These are phyloP conservation scores for Uloborus plumipes DNA, from an alignment of 2,888 invertebrate genomes.

Conservation along the genomic window DNA sequence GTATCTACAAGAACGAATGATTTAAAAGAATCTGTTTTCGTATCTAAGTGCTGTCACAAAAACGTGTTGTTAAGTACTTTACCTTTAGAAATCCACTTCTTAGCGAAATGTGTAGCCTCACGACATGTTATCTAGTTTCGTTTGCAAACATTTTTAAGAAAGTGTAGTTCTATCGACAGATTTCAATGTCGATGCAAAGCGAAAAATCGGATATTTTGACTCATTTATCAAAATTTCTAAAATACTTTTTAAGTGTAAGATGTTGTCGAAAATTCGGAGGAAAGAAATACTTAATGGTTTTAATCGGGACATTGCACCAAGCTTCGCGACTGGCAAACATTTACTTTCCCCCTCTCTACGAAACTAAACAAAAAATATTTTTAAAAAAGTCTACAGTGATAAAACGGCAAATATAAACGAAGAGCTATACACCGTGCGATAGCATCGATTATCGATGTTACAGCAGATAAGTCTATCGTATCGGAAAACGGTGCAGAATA, in stretches of 20 bases:
- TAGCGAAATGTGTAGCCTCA: not conserved
- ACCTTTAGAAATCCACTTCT: constrained; percentile 4
- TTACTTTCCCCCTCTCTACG: constrained; percentile 19
- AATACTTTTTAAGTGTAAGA: constrained; percentile 48
- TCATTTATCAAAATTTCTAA: constrained; percentile 56
- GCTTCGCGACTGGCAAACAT: constrained; percentile 38
- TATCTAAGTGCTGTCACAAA: constrained; percentile 20
- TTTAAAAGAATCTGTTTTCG: not conserved
- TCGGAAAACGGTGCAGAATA: constrained; percentile 59
- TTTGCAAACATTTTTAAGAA: too few species aligned
- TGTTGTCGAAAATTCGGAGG: constrained; percentile 30
- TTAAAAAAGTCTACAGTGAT: constrained; percentile 28
- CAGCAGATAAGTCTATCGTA: constrained; percentile 62
- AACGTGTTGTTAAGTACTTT: constrained; percentile 8
- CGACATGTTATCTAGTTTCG: too few species aligned
- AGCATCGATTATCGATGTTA: constrained; percentile 56
- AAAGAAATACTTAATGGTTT: constrained; percentile 58
- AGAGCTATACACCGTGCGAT: constrained; percentile 43
- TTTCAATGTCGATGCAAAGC: constrained; percentile 14
- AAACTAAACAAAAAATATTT: not conserved
- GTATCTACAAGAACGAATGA: too few species aligned
- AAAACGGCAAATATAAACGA: constrained; percentile 51
- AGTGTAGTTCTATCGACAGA: constrained; percentile 30
- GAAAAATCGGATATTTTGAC: constrained; percentile 52
- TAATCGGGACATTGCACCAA: constrained; percentile 51